Evolutionary conservation across 2,797 vertebrate genomes (phyloP).

Genomic region (Hoplostethus atlanticus): DNA sequence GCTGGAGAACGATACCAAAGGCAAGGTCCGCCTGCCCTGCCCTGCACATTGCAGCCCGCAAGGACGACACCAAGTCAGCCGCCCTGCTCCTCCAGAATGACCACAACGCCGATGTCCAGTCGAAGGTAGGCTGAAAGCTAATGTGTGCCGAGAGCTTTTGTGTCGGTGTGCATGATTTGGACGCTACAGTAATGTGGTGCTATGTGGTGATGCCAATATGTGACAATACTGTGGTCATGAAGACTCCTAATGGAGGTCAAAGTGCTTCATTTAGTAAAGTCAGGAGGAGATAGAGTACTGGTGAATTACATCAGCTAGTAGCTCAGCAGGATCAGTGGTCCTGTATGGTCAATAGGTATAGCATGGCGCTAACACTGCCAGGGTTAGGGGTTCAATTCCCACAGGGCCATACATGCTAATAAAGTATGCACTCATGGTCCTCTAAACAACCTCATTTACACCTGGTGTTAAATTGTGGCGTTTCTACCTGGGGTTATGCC

Average conservation of each 20-base stretch:
- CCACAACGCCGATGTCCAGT: constrained; percentile 98
- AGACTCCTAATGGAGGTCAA: neutral
- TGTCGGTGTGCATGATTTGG: constrained; percentile 28
- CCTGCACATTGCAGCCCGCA: constrained; percentile 96
- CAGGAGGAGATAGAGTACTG: too few species aligned
- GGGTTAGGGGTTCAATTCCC: too few species aligned
- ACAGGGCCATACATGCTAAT: too few species aligned
- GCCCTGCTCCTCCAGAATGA: constrained; percentile 97
- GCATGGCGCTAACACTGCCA: neutral
- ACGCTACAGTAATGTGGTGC: constrained; percentile 4
- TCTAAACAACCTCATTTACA: constrained; percentile 10
- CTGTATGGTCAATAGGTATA: constrained; percentile 5
- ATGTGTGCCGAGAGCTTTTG: neutral
- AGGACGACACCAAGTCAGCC: constrained; percentile 98
- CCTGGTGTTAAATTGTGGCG: constrained; percentile 17
- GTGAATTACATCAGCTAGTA: too few species aligned
- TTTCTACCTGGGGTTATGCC: too few species aligned
- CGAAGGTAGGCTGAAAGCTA: constrained; percentile 87
- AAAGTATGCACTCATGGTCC: neutral
- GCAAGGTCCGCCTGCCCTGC: constrained; percentile 96
- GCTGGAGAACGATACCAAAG: constrained; percentile 98
- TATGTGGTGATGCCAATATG: constrained; percentile 27
- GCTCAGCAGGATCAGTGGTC: too few species aligned
- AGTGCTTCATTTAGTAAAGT: too few species aligned
- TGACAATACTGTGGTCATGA: neutral